Conservation (phyloP, 2,797 vertebrate genomes). For the Sternotherus odoratus region DNA sequence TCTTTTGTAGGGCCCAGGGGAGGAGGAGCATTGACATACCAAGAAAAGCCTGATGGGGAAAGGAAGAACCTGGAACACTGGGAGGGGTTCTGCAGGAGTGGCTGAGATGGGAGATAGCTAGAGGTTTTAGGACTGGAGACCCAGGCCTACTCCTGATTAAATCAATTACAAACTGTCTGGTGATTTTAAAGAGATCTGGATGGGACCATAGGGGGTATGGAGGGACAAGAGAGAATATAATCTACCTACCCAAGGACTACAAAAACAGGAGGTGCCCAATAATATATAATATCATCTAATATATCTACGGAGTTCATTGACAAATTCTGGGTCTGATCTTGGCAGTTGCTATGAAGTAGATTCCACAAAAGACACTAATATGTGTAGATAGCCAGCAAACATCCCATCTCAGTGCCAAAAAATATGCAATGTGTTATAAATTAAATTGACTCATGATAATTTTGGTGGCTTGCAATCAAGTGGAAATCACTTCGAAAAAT, state of each 20-base stretch:
- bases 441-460: conserved; percentile 58
- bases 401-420: conserved; percentile 63
- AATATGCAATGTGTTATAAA: conserved; percentile 45
- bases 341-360: conserved; percentile 61
- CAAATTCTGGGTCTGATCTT: conserved; percentile 59
- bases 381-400: conserved; percentile 35
- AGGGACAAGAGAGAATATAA: background rate
- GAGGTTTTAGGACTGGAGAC: background rate
- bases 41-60: background rate
- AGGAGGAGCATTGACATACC: background rate
- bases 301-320: conserved; percentile 61
- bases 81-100: background rate
- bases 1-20: background rate
- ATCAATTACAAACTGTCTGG: background rate
- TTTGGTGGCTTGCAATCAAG: conserved; percentile 64
- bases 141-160: background rate
- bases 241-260: background rate
- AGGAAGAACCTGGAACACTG: background rate
- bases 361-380: conserved; percentile 47
- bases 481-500: conserved; percentile 55
- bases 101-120: background rate
- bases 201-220: background rate
- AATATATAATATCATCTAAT: conserved; percentile 2
- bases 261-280: background rate
- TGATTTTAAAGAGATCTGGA: background rate